phyloP scores from a whole-genome alignment of 2,888 invertebrate species.

The Callosobruchus maculatus region DNA sequence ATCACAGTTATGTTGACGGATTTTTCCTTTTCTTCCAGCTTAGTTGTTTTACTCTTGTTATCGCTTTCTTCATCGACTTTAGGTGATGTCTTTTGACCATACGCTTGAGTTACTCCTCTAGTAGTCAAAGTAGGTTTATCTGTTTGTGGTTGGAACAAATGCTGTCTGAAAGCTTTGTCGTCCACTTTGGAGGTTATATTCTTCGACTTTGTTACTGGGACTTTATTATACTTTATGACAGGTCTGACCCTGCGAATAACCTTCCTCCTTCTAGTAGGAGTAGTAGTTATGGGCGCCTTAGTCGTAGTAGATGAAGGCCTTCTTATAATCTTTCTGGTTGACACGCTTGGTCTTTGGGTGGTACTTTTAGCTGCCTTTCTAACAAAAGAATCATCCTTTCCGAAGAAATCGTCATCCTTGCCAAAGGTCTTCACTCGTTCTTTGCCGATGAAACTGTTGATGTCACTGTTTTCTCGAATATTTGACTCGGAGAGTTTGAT shows the following conservation, averaged over 20 bases:
- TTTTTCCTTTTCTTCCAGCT: not conserved
- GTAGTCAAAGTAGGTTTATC: not conserved
- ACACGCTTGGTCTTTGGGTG: constrained; percentile 32
- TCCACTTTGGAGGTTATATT: not conserved
- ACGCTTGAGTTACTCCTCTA: not conserved
- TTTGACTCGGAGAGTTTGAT: constrained; percentile 48
- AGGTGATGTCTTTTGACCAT: not conserved
- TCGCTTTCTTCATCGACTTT: not conserved
- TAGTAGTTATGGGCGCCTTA: constrained; percentile 5
- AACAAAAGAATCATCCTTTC: not conserved
- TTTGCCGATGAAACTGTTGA: constrained; percentile 31
- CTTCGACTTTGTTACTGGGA: not conserved
- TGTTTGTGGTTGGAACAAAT: not conserved
- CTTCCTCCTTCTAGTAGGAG: constrained; percentile 28
- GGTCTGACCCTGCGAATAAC: constrained; percentile 39
- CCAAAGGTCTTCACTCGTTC: constrained; percentile 1
- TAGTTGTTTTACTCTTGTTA: not conserved
- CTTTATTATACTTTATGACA: constrained; percentile 10
- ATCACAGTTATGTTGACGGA: not conserved
- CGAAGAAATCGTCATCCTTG: not conserved
- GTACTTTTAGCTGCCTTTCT: constrained; percentile 2
- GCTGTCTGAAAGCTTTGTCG: not conserved
- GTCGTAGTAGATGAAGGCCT: constrained; percentile 25
- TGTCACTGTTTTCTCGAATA: constrained; percentile 45
- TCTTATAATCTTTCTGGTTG: constrained; percentile 41